Evolutionary conservation across 2,888 invertebrate genomes (phyloP).

Genomic region (Venusia cambrica): DNA sequence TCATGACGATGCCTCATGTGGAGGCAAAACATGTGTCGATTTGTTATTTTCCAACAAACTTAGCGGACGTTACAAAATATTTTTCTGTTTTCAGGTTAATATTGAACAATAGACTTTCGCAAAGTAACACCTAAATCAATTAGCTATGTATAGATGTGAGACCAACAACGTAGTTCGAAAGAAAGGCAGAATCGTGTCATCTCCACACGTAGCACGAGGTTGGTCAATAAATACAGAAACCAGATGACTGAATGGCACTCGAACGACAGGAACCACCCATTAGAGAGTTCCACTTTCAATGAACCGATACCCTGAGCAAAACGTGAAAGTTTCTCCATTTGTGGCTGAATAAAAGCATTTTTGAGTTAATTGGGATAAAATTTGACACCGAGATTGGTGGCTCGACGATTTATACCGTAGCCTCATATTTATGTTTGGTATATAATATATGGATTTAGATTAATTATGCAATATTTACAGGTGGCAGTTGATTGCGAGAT

Average conservation of each 20-base stretch:
- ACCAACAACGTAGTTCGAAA: too few relatives aligned
- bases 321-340: conserved; percentile 21
- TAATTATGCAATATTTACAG: too few relatives aligned
- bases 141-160: too few relatives aligned
- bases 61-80: too few relatives aligned
- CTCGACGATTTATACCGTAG: conserved; percentile 13
- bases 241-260: conserved; percentile 21
- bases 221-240: conserved; percentile 16
- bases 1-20: too few relatives aligned
- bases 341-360: conserved; percentile 16
- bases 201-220: conserved; percentile 7
- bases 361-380: conserved; percentile 22
- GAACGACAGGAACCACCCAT: conserved; percentile 19
- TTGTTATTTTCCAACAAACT: too few relatives aligned
- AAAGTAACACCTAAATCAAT: too few relatives aligned
- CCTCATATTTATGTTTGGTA: conserved; percentile 18
- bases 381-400: conserved; percentile 20
- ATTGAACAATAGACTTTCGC: too few relatives aligned
- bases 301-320: conserved; percentile 20
- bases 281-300: conserved; percentile 22
- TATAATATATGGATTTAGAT: conserved; percentile 9
- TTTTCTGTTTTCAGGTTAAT: too few relatives aligned
- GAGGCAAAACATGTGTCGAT: too few relatives aligned
- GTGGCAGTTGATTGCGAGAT: too few relatives aligned
- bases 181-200: too few relatives aligned